A percentile compares a stretch with the other conserved stretches of the same genome.
Conservation (phyloP, 2,888 invertebrate species). For the Mythimna vitellina region DNA sequence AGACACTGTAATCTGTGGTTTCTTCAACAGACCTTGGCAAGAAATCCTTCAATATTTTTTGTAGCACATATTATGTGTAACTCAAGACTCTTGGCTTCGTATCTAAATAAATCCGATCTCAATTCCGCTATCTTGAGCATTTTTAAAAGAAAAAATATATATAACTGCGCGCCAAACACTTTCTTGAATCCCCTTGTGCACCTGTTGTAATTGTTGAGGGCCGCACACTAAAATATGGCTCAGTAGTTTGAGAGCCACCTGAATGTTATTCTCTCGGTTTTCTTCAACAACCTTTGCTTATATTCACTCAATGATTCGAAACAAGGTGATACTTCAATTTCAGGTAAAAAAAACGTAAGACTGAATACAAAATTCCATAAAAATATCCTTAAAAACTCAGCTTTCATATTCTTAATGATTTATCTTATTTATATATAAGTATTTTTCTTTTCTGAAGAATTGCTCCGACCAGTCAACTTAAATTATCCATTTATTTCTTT, state of each 20-base stretch:
- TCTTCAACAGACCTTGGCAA: constrained; percentile 37
- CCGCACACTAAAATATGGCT: constrained; percentile 65
- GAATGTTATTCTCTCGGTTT: constrained; percentile 49
- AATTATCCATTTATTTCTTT: constrained; percentile 60
- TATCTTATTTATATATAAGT: constrained; percentile 18
- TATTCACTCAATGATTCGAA: constrained; percentile 60
- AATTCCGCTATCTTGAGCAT: constrained; percentile 60
- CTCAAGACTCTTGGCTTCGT: constrained; percentile 42
- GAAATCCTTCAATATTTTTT: constrained; percentile 39
- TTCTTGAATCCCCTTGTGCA: constrained; percentile 58
- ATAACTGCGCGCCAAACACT: constrained; percentile 50
- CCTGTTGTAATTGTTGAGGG: constrained; percentile 69
- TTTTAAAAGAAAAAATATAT: constrained; percentile 54
- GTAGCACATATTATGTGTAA: constrained; percentile 26
- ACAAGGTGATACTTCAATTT: constrained; percentile 34
- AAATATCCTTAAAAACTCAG: neutral
- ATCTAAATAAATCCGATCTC: constrained; percentile 55
- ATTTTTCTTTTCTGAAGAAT: constrained; percentile 36
- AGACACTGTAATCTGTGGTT: constrained; percentile 55
- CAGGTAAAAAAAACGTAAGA: constrained; percentile 1
- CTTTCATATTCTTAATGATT: constrained; percentile 15
- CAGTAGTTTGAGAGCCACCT: constrained; percentile 61
- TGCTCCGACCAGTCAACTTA: constrained; percentile 34
- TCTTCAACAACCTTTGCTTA: constrained; percentile 61
- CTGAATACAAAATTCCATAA: neutral